Evolutionary conservation across 1,140 invertebrate genomes (phyloP).

Genomic region (Cydia splendana): DNA sequence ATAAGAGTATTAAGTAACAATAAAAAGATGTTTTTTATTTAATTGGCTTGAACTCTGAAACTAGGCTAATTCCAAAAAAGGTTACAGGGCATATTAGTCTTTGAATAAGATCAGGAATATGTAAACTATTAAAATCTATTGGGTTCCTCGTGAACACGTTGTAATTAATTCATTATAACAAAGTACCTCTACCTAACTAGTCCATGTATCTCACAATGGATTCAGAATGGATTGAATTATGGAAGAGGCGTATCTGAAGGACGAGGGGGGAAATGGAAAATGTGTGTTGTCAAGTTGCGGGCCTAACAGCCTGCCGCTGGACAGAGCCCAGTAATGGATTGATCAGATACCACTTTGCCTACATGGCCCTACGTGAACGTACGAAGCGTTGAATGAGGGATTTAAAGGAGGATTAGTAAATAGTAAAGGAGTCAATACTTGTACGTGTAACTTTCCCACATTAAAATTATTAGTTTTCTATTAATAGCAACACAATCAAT

Average conservation of each 20-base stretch:
- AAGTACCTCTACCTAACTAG: not conserved
- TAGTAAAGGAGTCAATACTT: no score
- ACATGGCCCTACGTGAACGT: constrained; percentile 32
- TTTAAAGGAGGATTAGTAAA: not conserved
- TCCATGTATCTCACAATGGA: constrained; percentile 54
- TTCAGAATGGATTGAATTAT: constrained; percentile 73
- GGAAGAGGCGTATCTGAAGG: constrained; percentile 61
- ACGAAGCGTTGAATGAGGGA: constrained; percentile 11
- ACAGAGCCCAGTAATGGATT: constrained; percentile 69
- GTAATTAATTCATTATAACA: not conserved
- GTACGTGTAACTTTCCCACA: no score
- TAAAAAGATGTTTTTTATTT: no score
- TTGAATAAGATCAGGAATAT: no score
- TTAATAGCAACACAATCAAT: no score
- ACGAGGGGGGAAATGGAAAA: constrained; percentile 74
- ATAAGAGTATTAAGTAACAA: no score
- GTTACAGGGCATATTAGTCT: no score
- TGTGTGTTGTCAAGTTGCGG: constrained; percentile 70
- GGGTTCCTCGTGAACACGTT: no score
- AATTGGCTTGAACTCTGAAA: no score
- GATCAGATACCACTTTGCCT: constrained; percentile 67
- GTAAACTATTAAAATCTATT: no score
- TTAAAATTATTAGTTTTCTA: no score
- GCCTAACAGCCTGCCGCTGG: constrained; percentile 69
- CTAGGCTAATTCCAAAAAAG: no score